These are phyloP conservation scores for Sminthurides aquaticus DNA, from an alignment of 2,888 invertebrate genomes.

Conservation along the genomic window DNA sequence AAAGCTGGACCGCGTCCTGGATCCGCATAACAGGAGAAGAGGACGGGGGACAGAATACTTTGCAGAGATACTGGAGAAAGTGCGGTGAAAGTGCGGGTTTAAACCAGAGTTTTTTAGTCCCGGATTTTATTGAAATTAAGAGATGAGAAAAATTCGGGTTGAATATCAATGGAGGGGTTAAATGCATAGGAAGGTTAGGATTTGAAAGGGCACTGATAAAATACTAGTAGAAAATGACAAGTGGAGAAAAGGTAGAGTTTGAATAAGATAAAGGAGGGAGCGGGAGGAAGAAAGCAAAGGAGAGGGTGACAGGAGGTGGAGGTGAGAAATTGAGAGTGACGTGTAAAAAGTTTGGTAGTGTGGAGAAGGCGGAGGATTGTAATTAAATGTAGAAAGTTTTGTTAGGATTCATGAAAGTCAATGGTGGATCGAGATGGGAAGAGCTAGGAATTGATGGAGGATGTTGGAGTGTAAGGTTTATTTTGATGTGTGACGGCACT, in stretches of 20 bases:
- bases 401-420: constrained; percentile 6
- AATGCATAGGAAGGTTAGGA: too few species aligned
- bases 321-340: constrained; percentile 5
- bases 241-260: background rate
- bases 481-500: background rate
- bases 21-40: background rate
- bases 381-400: constrained; percentile 8
- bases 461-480: too few species aligned
- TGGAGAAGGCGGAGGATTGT: constrained; percentile 1
- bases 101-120: too few species aligned
- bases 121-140: too few species aligned
- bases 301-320: background rate
- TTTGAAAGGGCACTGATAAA: too few species aligned
- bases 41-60: background rate
- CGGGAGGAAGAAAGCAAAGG: too few species aligned
- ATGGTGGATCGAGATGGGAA: background rate
- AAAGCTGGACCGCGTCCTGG: background rate
- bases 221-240: too few species aligned
- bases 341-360: background rate
- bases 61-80: background rate
- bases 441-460: background rate
- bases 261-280: background rate
- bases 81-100: too few species aligned
- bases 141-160: too few species aligned
- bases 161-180: too few species aligned